phyloP scores from a whole-genome alignment of 2,797 vertebrate species.

The Steatocranus sp. region DNA sequence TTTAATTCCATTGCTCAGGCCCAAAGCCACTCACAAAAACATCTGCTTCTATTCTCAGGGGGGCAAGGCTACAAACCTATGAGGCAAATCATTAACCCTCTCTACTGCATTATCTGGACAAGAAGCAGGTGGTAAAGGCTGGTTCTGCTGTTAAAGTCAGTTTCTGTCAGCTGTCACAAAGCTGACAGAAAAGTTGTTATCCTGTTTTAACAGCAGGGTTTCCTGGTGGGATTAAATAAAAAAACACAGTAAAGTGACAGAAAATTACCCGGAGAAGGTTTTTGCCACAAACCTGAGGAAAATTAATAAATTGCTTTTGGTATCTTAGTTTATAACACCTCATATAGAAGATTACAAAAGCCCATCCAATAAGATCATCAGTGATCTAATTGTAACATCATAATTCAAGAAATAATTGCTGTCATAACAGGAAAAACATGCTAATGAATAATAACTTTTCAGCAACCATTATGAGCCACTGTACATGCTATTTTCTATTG shows the following conservation, averaged over 20 bases:
- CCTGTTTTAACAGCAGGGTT: not conserved
- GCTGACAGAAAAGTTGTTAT: not conserved
- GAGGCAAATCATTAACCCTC: conserved; percentile 47
- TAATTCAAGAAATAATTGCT: not conserved
- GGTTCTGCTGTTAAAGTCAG: not conserved
- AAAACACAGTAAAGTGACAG: not conserved
- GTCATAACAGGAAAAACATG: not conserved
- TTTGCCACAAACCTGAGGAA: not conserved
- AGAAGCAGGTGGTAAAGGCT: not conserved
- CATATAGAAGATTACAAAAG: not conserved
- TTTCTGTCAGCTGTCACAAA: not conserved
- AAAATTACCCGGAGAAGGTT: not conserved
- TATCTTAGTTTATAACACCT: not conserved
- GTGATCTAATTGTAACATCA: not conserved
- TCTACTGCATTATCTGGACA: not conserved
- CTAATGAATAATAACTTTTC: not conserved
- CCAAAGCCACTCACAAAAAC: not conserved
- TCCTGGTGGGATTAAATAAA: not conserved
- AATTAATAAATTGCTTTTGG: not conserved
- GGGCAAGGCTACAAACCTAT: not conserved
- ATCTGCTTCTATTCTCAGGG: conserved; percentile 12
- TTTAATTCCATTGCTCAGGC: not conserved
- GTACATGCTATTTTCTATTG: not conserved
- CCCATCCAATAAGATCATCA: not conserved
- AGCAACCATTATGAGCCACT: not conserved